phyloP scores from a whole-genome alignment of 30 jellyfish, hydroid and myxozoan species.

The Hydractinia symbiolongicarpus region DNA sequence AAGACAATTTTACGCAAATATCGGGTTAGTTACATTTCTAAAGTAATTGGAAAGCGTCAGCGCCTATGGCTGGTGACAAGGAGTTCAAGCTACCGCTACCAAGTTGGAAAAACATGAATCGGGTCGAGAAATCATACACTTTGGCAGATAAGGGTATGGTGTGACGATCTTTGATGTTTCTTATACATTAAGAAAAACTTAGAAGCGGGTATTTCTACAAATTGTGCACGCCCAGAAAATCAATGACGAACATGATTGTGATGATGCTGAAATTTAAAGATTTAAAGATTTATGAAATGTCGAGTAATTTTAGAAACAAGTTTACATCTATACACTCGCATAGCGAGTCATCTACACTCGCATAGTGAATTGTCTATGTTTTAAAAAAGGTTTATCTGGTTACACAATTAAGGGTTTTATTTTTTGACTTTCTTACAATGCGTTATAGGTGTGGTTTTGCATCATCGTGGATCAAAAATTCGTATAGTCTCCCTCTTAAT shows the following conservation, averaged over 20 bases:
- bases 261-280: no score
- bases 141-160: neutral
- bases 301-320: no score
- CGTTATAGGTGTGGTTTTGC: no score
- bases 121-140: neutral
- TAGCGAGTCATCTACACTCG: no score
- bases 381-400: no score
- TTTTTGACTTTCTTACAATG: no score
- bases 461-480: no score
- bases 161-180: neutral
- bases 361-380: no score
- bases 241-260: neutral
- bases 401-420: no score
- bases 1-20: neutral
- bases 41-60: neutral
- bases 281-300: no score
- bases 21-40: neutral
- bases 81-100: conserved; percentile 1
- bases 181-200: neutral
- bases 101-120: neutral
- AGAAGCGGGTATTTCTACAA: neutral
- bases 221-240: neutral
- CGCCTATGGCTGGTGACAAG: conserved; percentile 4
- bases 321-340: no score
- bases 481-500: no score